phyloP scores from a whole-genome alignment of 2,888 invertebrate species.

The Gryllus longicercus region DNA sequence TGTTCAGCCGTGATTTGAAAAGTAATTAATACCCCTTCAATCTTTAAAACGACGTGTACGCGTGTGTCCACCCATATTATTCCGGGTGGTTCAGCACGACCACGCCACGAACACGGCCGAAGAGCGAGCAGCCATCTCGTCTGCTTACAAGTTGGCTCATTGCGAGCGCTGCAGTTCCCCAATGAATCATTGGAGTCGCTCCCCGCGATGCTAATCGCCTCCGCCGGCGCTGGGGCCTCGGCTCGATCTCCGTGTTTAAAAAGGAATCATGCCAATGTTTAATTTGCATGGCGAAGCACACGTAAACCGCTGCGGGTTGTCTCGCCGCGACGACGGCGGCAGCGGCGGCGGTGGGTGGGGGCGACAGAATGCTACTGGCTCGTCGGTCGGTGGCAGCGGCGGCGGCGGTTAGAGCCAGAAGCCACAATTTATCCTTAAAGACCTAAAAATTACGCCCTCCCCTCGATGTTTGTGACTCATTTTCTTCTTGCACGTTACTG shows the following conservation, averaged over 20 bases:
- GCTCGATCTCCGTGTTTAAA: background rate
- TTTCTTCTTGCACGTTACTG: constrained; percentile 1
- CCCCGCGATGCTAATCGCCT: background rate
- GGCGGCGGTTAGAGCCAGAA: background rate
- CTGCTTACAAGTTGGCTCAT: background rate
- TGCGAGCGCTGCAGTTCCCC: background rate
- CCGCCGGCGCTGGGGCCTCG: background rate
- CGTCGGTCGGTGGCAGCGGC: background rate
- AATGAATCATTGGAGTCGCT: background rate
- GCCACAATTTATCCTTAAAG: constrained; percentile 7
- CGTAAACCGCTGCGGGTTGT: too few species aligned
- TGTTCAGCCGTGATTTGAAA: too few species aligned
- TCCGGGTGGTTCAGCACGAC: too few species aligned
- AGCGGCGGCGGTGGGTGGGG: too few species aligned
- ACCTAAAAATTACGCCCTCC: background rate
- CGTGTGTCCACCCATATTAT: too few species aligned
- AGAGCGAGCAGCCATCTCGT: background rate
- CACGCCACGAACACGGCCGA: too few species aligned
- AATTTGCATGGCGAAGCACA: background rate
- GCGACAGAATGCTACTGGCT: background rate
- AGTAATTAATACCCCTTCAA: too few species aligned
- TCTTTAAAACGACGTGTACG: too few species aligned
- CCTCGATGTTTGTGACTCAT: constrained; percentile 17
- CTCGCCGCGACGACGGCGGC: too few species aligned
- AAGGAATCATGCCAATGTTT: background rate